Conservation (phyloP, 2,888 invertebrate species). For the Limnephilus lunatus region DNA sequence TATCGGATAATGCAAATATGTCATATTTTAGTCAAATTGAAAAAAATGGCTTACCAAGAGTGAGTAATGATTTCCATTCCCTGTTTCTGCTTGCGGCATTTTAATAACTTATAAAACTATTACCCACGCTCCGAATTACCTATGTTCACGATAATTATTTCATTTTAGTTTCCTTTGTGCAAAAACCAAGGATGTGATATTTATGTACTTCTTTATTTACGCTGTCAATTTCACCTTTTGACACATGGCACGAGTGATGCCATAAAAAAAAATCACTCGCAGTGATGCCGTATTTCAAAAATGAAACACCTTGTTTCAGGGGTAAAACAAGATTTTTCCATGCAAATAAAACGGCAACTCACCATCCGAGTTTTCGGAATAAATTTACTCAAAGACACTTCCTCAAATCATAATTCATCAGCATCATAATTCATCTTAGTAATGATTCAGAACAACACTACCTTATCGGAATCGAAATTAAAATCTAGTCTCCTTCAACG, state of each 20-base stretch:
- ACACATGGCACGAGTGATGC: background rate
- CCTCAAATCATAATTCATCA: no score
- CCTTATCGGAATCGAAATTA: no score
- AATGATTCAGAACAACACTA: no score
- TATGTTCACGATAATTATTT: background rate
- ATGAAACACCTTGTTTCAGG: background rate
- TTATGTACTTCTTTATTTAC: background rate
- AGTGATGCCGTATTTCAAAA: background rate
- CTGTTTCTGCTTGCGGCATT: slow-evolving; percentile 42
- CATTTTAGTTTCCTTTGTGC: slow-evolving; percentile 19
- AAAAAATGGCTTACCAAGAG: slow-evolving; percentile 34
- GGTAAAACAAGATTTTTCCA: no score
- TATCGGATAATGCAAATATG: background rate
- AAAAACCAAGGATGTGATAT: background rate
- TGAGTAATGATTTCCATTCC: slow-evolving; percentile 49
- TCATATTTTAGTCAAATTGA: background rate
- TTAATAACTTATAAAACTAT: background rate
- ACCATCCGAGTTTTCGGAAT: no score
- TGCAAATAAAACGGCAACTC: no score
- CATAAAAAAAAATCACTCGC: background rate
- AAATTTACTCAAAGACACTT: no score
- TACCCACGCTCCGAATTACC: background rate
- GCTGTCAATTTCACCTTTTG: slow-evolving; percentile 36
- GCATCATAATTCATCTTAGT: no score
- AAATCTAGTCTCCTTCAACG: no score